Percentiles rank a stretch among this genome's conserved stretches.
Evolutionary conservation across 1,140 invertebrate genomes (phyloP).

Genomic region (Diabrotica undecimpunctata): DNA sequence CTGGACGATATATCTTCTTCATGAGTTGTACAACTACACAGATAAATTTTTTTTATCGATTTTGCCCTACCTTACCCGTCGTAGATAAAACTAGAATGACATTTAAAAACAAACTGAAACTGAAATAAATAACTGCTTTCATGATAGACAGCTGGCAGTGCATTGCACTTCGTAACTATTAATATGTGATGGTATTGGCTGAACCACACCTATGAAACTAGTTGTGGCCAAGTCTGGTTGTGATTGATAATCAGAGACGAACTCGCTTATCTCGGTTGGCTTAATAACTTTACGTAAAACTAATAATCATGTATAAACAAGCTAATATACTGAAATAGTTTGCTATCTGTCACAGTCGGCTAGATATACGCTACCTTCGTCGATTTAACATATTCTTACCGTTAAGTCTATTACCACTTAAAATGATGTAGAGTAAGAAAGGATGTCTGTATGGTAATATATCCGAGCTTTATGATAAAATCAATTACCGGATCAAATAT

Average conservation of each 20-base stretch:
- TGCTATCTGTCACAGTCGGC: too few relatives aligned
- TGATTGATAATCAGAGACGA: slow-evolving; percentile 5
- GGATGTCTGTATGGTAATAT: too few relatives aligned
- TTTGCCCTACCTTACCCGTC: background rate
- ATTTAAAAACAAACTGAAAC: slow-evolving; percentile 16
- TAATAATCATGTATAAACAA: too few relatives aligned
- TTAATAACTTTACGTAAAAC: too few relatives aligned
- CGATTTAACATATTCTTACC: too few relatives aligned
- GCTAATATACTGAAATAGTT: too few relatives aligned
- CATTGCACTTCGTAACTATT: slow-evolving; percentile 37
- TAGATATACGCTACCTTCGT: too few relatives aligned
- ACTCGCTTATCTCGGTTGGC: background rate
- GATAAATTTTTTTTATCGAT: background rate
- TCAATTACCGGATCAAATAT: too few relatives aligned
- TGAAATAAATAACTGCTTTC: slow-evolving; percentile 3
- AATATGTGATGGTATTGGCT: slow-evolving; percentile 35
- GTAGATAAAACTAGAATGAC: background rate
- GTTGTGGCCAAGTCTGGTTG: slow-evolving; percentile 1
- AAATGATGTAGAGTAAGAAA: too few relatives aligned
- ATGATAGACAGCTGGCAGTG: slow-evolving; percentile 15
- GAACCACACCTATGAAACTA: slow-evolving; percentile 28
- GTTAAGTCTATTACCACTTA: too few relatives aligned
- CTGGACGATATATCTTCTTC: too few relatives aligned
- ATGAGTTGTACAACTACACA: background rate
- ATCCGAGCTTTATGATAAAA: too few relatives aligned